Conservation (phyloP, 2,113 vertebrate genomes). For the Anarrhichthys ocellatus region DNA sequence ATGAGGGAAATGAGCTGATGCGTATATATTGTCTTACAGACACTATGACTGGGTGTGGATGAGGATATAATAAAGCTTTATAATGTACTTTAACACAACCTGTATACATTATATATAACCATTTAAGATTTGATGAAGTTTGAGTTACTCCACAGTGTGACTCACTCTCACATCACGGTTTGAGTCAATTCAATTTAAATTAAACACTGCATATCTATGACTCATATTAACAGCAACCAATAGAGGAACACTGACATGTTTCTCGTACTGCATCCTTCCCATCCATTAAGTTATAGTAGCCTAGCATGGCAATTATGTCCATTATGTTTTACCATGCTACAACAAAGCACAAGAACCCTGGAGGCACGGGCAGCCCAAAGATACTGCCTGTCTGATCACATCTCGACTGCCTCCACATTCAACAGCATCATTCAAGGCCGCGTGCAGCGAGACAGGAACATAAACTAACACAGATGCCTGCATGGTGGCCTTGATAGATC, state of each 20-base stretch:
- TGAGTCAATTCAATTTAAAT: neutral
- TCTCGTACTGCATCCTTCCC: neutral
- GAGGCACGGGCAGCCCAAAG: constrained; percentile 9
- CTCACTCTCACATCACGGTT: neutral
- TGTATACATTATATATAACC: neutral
- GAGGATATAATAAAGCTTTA: constrained; percentile 2
- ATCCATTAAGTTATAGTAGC: neutral
- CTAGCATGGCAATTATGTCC: neutral
- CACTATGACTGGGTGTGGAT: constrained; percentile 21
- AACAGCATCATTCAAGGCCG: constrained; percentile 26
- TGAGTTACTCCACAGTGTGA: constrained; percentile 3
- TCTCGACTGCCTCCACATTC: constrained; percentile 24
- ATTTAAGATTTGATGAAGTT: neutral
- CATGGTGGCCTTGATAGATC: constrained; percentile 47
- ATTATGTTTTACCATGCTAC: neutral
- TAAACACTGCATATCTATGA: neutral
- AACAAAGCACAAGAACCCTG: neutral
- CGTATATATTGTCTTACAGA: constrained; percentile 22
- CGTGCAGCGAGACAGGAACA: constrained; percentile 33
- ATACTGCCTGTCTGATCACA: constrained; percentile 27
- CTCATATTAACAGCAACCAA: neutral
- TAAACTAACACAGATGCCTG: constrained; percentile 55
- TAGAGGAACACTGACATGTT: neutral
- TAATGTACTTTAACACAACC: neutral
- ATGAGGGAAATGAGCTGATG: constrained; percentile 29